Percentiles rank a stretch among this genome's conserved stretches.
These are phyloP conservation scores for Podabrus alpinus DNA, from an alignment of 2,888 invertebrate genomes.

Conservation along the genomic window DNA sequence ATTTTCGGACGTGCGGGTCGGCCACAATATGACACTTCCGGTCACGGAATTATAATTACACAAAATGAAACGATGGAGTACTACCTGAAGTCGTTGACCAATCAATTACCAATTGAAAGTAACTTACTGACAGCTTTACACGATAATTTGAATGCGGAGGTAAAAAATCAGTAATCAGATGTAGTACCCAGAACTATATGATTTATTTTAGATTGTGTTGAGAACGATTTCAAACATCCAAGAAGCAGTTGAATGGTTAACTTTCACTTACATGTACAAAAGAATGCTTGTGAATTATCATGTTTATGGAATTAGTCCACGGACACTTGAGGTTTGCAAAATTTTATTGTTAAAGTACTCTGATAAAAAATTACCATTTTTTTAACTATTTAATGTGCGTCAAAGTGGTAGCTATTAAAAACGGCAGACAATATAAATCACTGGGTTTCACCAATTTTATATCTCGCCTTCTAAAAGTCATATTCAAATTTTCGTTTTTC, in stretches of 20 bases:
- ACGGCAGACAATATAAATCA: no score
- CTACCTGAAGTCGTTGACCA: constrained; percentile 90
- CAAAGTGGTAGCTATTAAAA: no score
- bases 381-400: no score
- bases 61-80: constrained; percentile 88
- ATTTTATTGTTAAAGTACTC: background rate
- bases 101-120: constrained; percentile 98
- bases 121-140: constrained; percentile 90
- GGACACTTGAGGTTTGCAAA: constrained; percentile 14
- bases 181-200: constrained; percentile 4
- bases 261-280: constrained; percentile 94
- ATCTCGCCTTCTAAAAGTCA: no score
- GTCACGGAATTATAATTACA: constrained; percentile 95
- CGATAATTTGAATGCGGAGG: constrained; percentile 98
- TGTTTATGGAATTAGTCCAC: constrained; percentile 66
- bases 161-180: constrained; percentile 44
- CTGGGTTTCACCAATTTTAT: no score
- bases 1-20: constrained; percentile 98
- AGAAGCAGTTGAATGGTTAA: constrained; percentile 97
- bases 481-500: no score
- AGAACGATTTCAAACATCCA: constrained; percentile 96
- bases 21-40: constrained; percentile 94
- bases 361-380: no score
- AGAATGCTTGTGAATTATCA: constrained; percentile 91
- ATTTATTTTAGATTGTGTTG: constrained; percentile 70